Percentiles rank a stretch among this genome's conserved stretches.
Evolutionary conservation across 2,113 vertebrate genomes (phyloP).

Genomic region (Campylomormyrus numenius): DNA sequence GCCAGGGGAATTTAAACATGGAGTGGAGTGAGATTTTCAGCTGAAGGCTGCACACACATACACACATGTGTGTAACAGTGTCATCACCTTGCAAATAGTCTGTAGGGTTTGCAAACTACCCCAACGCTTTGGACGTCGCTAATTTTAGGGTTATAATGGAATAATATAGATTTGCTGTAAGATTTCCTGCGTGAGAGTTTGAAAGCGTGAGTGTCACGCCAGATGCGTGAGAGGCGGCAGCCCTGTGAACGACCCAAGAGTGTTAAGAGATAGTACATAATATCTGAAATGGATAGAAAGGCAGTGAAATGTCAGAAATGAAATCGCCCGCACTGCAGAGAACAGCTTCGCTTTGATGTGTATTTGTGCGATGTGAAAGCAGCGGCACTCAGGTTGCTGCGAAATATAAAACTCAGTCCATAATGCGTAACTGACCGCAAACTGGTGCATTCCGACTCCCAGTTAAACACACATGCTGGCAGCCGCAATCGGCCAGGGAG

Average conservation of each 20-base stretch:
- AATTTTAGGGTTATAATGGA: too few relatives aligned
- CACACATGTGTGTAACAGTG: too few relatives aligned
- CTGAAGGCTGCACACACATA: too few relatives aligned
- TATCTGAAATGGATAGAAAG: constrained; percentile 31
- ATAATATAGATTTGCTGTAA: too few relatives aligned
- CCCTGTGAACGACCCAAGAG: background rate
- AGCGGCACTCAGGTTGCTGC: background rate
- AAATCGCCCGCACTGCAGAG: constrained; percentile 42
- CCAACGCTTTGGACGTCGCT: too few relatives aligned
- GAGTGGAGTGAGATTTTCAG: too few relatives aligned
- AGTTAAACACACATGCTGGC: background rate
- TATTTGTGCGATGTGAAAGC: constrained; percentile 34
- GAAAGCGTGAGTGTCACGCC: too few relatives aligned
- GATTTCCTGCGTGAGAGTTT: too few relatives aligned
- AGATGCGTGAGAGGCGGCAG: too few relatives aligned
- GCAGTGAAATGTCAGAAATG: constrained; percentile 37
- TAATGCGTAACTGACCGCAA: background rate
- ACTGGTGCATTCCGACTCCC: background rate
- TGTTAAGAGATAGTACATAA: constrained; percentile 13
- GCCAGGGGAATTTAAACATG: background rate
- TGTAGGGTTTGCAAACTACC: too few relatives aligned
- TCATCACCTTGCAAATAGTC: too few relatives aligned
- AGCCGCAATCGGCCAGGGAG: background rate
- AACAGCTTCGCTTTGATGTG: constrained; percentile 31
- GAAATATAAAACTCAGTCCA: background rate